Evolutionary conservation across 2,797 vertebrate genomes (phyloP).

Genomic region (Enteromius mattozi): DNA sequence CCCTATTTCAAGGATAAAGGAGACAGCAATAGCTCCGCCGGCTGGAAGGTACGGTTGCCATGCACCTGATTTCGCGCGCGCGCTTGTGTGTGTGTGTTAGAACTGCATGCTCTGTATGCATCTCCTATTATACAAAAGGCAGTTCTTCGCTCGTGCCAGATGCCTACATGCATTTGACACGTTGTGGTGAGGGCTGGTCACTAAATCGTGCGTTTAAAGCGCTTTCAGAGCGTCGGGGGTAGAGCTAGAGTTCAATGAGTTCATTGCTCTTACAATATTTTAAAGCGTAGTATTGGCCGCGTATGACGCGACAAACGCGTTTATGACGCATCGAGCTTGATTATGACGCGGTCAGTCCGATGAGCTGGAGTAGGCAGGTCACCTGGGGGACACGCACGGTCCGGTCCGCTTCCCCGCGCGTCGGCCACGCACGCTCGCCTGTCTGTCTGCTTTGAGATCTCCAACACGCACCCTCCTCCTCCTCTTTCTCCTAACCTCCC

Average conservation of each 20-base stretch:
- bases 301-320: constrained; percentile 9
- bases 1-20: constrained; percentile 99
- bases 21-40: constrained; percentile 97
- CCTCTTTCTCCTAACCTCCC: background rate
- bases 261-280: constrained; percentile 58
- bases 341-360: constrained; percentile 4
- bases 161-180: background rate
- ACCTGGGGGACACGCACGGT: constrained; percentile 68
- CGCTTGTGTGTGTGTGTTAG: background rate
- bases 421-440: constrained; percentile 56
- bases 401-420: constrained; percentile 56
- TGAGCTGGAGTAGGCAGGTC: constrained; percentile 59
- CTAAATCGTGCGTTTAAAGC: background rate
- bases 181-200: background rate
- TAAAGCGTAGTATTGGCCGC: background rate
- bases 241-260: constrained; percentile 72
- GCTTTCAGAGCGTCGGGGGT: constrained; percentile 54
- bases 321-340: constrained; percentile 60
- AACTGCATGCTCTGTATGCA: background rate
- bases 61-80: constrained; percentile 15
- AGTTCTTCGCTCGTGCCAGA: background rate
- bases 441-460: constrained; percentile 39
- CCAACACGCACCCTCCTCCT: background rate
- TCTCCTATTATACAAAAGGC: background rate
- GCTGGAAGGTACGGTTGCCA: constrained; percentile 90